Percentiles rank a stretch among this genome's conserved stretches.
Evolutionary conservation across 2,888 invertebrate species (phyloP).

Genomic region (Tetanocera ferruginea): DNA sequence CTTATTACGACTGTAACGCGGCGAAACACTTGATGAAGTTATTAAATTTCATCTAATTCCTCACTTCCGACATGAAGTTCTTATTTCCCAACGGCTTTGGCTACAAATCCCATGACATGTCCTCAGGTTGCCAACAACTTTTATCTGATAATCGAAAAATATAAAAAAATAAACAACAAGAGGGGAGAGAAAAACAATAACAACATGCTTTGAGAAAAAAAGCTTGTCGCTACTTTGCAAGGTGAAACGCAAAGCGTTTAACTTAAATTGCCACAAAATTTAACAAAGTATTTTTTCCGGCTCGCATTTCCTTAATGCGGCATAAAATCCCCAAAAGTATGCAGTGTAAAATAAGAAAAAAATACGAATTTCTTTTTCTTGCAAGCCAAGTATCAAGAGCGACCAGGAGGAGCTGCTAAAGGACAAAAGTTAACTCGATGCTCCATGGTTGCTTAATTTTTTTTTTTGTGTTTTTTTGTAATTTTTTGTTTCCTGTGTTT

Average conservation of each 20-base stretch:
- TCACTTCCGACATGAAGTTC: no score
- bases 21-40: no score
- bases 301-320: slow-evolving; percentile 17
- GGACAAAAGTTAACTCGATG: slow-evolving; percentile 36
- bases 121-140: no score
- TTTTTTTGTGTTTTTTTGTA: background rate
- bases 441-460: background rate
- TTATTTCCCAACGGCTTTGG: no score
- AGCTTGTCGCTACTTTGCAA: background rate
- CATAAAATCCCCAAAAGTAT: slow-evolving; percentile 21
- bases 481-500: slow-evolving; percentile 30
- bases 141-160: no score
- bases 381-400: background rate
- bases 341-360: slow-evolving; percentile 39
- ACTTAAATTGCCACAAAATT: slow-evolving; percentile 38
- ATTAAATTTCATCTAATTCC: no score
- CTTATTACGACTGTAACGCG: no score
- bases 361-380: slow-evolving; percentile 45
- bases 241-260: slow-evolving; percentile 20
- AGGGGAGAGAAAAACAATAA: background rate
- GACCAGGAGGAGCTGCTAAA: background rate
- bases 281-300: background rate
- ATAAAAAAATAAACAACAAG: background rate
- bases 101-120: no score
- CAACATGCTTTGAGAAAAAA: background rate